A percentile compares a stretch with the other conserved stretches of the same genome.
Conservation (phyloP, 2,797 vertebrate species). For the Staurois parvus region DNA sequence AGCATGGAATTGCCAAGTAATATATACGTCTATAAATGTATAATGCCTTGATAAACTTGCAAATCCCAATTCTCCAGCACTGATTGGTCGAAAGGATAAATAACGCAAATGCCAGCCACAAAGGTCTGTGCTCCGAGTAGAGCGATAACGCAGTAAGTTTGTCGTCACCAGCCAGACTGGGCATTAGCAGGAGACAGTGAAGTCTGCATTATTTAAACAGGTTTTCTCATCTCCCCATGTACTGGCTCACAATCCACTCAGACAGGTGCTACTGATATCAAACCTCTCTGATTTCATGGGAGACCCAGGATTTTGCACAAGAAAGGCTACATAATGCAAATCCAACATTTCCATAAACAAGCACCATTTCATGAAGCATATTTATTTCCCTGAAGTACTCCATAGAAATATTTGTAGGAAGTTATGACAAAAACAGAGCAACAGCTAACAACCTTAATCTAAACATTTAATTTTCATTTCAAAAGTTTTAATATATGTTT, state of each 20-base stretch:
- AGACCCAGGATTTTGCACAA: constrained; percentile 1
- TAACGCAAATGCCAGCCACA: not conserved
- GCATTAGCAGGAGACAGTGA: constrained; percentile 40
- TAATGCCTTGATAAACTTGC: constrained; percentile 17
- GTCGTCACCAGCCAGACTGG: constrained; percentile 32
- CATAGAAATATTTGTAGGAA: too few species aligned
- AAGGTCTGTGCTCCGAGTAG: not conserved
- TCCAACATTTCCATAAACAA: constrained; percentile 12
- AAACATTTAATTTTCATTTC: too few species aligned
- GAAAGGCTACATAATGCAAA: not conserved
- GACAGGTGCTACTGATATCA: constrained; percentile 44
- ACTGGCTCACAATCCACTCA: constrained; percentile 28
- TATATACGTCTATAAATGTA: constrained; percentile 28
- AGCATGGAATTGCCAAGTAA: constrained; percentile 1
- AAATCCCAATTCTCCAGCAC: not conserved
- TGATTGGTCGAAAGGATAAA: not conserved
- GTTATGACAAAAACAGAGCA: too few species aligned
- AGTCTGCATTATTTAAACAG: constrained; percentile 46
- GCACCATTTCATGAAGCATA: too few species aligned
- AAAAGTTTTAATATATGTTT: too few species aligned
- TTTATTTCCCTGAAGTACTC: too few species aligned
- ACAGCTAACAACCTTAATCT: too few species aligned
- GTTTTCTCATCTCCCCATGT: constrained; percentile 19
- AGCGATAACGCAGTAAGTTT: constrained; percentile 23
- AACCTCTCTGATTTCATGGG: constrained; percentile 43